These are phyloP conservation scores for Acleris literana DNA, from an alignment of 2,888 invertebrate species.

Conservation along the genomic window DNA sequence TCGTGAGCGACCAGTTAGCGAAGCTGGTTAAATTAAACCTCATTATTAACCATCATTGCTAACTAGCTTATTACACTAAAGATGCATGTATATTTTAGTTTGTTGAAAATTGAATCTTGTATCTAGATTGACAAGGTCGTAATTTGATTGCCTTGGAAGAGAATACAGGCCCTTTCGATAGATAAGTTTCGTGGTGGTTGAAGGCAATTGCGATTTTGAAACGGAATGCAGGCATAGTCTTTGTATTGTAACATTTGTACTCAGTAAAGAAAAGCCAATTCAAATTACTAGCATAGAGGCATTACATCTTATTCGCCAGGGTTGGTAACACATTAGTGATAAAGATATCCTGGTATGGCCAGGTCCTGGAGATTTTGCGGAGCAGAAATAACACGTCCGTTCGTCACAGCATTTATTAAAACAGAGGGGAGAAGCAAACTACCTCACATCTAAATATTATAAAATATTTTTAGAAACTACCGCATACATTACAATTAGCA, in stretches of 20 bases:
- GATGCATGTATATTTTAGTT: not conserved
- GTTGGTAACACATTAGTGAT: no score
- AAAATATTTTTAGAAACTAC: no score
- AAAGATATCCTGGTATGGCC: no score
- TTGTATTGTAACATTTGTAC: not conserved
- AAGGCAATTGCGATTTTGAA: not conserved
- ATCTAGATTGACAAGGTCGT: not conserved
- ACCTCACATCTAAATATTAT: no score
- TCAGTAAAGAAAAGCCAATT: no score
- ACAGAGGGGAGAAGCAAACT: no score
- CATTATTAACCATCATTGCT: constrained; percentile 23
- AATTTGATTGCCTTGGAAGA: not conserved
- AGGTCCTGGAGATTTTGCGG: no score
- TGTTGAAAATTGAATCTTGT: not conserved
- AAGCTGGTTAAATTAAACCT: constrained; percentile 32
- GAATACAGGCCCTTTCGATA: not conserved
- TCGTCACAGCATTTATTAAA: no score
- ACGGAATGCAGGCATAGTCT: not conserved
- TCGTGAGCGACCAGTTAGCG: constrained; percentile 38
- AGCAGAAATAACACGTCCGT: no score
- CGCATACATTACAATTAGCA: no score
- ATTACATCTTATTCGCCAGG: no score
- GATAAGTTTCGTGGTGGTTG: not conserved
- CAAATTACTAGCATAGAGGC: no score
- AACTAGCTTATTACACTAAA: not conserved